These are phyloP conservation scores for Palythoa grandis DNA, from an alignment of 92 coral and sea anemone species.

Conservation along the genomic window DNA sequence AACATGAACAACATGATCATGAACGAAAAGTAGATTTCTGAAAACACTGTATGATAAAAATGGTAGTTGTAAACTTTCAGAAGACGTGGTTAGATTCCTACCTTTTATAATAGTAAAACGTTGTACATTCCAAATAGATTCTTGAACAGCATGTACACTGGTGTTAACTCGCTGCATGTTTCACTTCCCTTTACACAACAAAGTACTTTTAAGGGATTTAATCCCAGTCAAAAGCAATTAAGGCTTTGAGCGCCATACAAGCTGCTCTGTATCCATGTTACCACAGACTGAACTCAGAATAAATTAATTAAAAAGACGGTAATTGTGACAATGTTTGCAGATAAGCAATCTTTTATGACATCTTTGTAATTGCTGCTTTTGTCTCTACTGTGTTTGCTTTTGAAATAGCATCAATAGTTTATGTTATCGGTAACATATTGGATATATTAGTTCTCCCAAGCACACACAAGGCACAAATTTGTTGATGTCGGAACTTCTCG, in stretches of 20 bases:
- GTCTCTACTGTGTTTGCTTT: conserved; percentile 33
- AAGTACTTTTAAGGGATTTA: not conserved
- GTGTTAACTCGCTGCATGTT: not conserved
- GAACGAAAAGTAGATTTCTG: too few relatives aligned
- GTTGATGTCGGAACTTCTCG: conserved; percentile 2
- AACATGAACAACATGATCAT: too few relatives aligned
- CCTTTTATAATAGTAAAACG: too few relatives aligned
- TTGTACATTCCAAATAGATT: not conserved
- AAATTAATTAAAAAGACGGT: conserved; percentile 42
- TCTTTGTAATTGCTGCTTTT: conserved; percentile 33
- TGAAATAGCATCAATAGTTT: conserved; percentile 33
- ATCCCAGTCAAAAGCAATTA: conserved; percentile 27
- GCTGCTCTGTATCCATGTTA: conserved; percentile 20
- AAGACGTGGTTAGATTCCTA: too few relatives aligned
- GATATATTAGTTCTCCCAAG: conserved; percentile 1
- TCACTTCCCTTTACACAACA: not conserved
- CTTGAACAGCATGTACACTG: not conserved
- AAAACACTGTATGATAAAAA: too few relatives aligned
- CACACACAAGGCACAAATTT: not conserved
- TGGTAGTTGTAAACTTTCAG: too few relatives aligned
- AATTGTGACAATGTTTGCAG: conserved; percentile 33
- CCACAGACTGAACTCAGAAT: not conserved
- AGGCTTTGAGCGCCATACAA: not conserved
- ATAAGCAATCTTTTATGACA: conserved; percentile 29
- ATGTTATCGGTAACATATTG: conserved; percentile 38